Evolutionary conservation across 2,113 vertebrate species (phyloP), one percentile per base, ranked within the genome.

Genomic region (Notarius quadriscutis): DNA sequence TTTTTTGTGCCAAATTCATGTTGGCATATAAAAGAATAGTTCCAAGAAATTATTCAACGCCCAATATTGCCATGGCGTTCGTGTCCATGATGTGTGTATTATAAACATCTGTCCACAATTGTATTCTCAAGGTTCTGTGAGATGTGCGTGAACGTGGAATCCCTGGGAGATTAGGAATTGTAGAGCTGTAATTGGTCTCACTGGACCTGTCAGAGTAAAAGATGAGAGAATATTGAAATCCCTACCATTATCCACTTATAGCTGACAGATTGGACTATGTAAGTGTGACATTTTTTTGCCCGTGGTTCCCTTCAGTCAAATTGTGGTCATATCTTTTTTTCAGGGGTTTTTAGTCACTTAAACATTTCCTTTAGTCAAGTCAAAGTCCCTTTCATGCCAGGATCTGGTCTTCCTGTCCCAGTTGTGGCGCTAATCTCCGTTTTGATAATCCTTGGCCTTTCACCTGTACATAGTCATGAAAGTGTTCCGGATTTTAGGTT

Each of bases 111-210:
- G 55, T 57, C 41, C 41, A 41, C 4, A 41, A 15, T 57, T 12
- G 10, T 57, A 57, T 57, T 57, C 18, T 22, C 17, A 15, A 7
- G 6, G 60, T 62, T 62, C 60, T 62, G 10, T 67, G 9, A 67
- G 27, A n/a, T 11, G 18, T 41, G 53, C 10, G 57, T 72, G 41
- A 41, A 4, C 4, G 0, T 41, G 41, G 62, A 15, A 5, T 72
- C n/a, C 71, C 84, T 60, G 3, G 22, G 84, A 86, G 84, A 86
- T 62, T 78, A 72, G 17, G 57, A 27, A 22, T 15, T 22, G 50
- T 62, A 20, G 57, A 60, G 69, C n/a, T 78, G 51, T 89, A 87
- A 87, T 85, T 89, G 78, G 88, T 75, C 88, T 41, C 86, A 48
- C 15, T 87, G 75, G 69, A 83, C 27, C 55, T 85, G 41, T 50